A percentile compares a stretch with the other conserved stretches of the same genome.
phyloP scores from a whole-genome alignment of 2,113 vertebrate genomes.

The Chloropsis hardwickii region DNA sequence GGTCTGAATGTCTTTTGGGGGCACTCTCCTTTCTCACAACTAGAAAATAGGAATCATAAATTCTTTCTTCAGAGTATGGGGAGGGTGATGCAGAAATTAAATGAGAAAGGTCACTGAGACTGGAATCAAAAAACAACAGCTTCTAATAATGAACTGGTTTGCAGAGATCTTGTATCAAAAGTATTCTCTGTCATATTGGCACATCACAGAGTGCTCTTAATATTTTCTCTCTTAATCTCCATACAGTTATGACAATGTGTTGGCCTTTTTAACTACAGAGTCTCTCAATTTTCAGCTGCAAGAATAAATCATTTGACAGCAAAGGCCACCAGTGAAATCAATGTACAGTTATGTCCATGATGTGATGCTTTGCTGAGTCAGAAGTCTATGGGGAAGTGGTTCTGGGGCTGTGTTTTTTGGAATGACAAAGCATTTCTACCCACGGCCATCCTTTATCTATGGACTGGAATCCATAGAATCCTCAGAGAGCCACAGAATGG shows the following conservation, averaged over 20 bases:
- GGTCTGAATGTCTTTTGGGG: not conserved
- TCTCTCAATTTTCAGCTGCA: not conserved
- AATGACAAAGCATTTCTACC: not conserved
- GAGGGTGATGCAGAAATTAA: not conserved
- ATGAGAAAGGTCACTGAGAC: not conserved
- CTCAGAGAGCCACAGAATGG: not conserved
- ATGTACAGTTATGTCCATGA: not conserved
- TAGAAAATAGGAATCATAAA: not conserved
- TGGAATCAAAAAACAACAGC: not conserved
- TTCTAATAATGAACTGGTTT: not conserved
- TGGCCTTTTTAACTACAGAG: not conserved
- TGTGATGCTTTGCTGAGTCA: not conserved
- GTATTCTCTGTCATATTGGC: not conserved
- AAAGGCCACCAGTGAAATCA: not conserved
- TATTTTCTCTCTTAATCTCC: not conserved
- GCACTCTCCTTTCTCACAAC: not conserved
- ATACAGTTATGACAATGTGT: not conserved
- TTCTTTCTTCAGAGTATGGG: not conserved
- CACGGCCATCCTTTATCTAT: not conserved
- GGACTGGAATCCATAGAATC: not conserved
- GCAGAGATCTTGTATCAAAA: not conserved
- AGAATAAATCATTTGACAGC: not conserved
- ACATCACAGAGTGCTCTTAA: not conserved
- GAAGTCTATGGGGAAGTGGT: not conserved
- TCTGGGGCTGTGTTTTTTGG: not conserved